These are phyloP conservation scores for Parauchenoglanis punctatus DNA, from an alignment of 2,797 vertebrate genomes.

Conservation along the genomic window DNA sequence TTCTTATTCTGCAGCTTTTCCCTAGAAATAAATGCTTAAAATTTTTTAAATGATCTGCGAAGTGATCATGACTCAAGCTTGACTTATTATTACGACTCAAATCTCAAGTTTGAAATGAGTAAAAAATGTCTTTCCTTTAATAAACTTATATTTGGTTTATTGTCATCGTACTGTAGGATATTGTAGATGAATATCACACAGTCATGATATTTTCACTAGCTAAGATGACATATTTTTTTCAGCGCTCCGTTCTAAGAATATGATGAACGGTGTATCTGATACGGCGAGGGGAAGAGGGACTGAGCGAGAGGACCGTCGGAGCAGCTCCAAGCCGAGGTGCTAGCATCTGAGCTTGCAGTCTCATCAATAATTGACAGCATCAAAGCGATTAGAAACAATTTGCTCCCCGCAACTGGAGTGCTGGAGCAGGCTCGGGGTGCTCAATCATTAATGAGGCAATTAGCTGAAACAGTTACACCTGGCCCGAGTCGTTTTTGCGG, in stretches of 20 bases:
- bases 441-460: constrained; percentile 86
- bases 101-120: neutral
- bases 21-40: neutral
- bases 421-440: constrained; percentile 77
- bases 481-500: constrained; percentile 57
- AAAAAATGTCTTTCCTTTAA: neutral
- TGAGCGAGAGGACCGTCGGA: constrained; percentile 69
- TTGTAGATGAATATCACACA: neutral
- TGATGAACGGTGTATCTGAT: neutral
- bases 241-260: neutral
- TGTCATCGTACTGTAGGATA: neutral
- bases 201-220: neutral
- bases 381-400: constrained; percentile 84
- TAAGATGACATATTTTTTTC: neutral
- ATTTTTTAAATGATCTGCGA: neutral
- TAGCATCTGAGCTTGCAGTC: constrained; percentile 78
- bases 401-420: constrained; percentile 80
- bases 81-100: too few species aligned
- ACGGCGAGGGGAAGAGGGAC: constrained; percentile 65
- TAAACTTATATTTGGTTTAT: neutral
- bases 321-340: constrained; percentile 77
- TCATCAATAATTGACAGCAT: constrained; percentile 84
- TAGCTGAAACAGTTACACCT: constrained; percentile 81
- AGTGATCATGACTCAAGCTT: neutral
- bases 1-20: neutral